phyloP scores from a whole-genome alignment of 2,888 invertebrate species.

The Oscheius myriophilus region DNA sequence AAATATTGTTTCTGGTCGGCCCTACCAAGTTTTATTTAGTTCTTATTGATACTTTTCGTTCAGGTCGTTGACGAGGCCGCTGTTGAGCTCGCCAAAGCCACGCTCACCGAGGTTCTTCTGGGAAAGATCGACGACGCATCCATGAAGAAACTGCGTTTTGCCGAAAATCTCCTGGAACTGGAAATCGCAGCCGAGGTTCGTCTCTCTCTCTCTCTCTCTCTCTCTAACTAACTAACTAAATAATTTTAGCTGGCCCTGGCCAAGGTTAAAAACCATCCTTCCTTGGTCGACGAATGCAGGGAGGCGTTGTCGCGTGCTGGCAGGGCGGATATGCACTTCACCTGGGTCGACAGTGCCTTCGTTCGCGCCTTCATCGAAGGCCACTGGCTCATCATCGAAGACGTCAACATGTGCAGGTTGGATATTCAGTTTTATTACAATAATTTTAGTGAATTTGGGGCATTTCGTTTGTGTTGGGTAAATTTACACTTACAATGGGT shows the following conservation, averaged over 20 bases:
- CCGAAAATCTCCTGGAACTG: constrained; percentile 35
- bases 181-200: constrained; percentile 40
- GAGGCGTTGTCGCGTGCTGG: constrained; percentile 34
- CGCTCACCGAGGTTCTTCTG: constrained; percentile 26
- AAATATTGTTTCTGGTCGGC: no score
- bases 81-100: constrained; percentile 32
- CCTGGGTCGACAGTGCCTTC: constrained; percentile 74
- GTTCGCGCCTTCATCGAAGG: constrained; percentile 72
- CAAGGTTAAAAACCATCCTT: not conserved
- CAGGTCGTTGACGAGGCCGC: constrained; percentile 42
- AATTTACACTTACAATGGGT: no score
- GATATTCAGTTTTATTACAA: no score
- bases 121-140: constrained; percentile 1
- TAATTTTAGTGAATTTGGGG: not conserved
- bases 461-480: not conserved
- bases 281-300: constrained; percentile 27
- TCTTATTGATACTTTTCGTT: not conserved
- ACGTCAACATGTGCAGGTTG: constrained; percentile 70
- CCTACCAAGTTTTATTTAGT: no score
- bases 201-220: no score
- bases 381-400: constrained; percentile 74
- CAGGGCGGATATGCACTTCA: constrained; percentile 70
- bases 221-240: no score
- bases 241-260: constrained; percentile 3
- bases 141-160: constrained; percentile 25